Percentiles rank a stretch among this genome's conserved stretches.
Conservation (phyloP, 2,797 vertebrate species). For the Antrozous pallidus region DNA sequence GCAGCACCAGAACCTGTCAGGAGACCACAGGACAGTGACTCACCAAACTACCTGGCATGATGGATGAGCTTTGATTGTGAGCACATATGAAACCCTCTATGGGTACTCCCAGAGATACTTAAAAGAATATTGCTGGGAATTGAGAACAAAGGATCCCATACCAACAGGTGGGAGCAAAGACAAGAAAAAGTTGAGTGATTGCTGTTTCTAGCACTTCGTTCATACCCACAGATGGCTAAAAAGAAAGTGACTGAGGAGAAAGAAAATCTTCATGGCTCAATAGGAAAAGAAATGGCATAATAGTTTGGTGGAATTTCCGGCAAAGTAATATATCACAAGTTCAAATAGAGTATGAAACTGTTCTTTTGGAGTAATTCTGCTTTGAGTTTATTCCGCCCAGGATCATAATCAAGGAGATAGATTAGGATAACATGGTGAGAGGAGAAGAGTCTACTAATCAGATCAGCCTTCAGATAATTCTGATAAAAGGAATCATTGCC, state of each 20-base stretch:
- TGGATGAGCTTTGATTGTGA: not conserved
- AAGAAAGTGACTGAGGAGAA: not conserved
- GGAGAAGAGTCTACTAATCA: not conserved
- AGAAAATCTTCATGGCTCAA: not conserved
- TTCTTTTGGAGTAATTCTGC: not conserved
- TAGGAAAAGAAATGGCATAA: not conserved
- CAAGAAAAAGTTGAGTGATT: not conserved
- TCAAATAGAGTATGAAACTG: not conserved
- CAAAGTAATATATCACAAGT: not conserved
- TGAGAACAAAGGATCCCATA: not conserved
- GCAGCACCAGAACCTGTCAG: not conserved
- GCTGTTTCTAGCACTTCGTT: not conserved
- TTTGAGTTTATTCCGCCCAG: not conserved
- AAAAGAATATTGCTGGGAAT: not conserved
- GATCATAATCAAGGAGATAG: not conserved
- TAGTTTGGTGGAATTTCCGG: not conserved
- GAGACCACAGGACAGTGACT: not conserved
- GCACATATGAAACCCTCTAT: not conserved
- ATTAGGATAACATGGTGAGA: not conserved
- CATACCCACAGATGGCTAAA: not conserved
- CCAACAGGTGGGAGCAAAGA: not conserved
- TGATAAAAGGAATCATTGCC: not conserved
- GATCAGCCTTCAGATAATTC: not conserved
- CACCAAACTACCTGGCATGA: not conserved
- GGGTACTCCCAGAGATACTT: not conserved